Evolutionary conservation across 2,113 vertebrate species (phyloP), one percentile per base, ranked within the genome.

Genomic region (Bettongia penicillata): DNA sequence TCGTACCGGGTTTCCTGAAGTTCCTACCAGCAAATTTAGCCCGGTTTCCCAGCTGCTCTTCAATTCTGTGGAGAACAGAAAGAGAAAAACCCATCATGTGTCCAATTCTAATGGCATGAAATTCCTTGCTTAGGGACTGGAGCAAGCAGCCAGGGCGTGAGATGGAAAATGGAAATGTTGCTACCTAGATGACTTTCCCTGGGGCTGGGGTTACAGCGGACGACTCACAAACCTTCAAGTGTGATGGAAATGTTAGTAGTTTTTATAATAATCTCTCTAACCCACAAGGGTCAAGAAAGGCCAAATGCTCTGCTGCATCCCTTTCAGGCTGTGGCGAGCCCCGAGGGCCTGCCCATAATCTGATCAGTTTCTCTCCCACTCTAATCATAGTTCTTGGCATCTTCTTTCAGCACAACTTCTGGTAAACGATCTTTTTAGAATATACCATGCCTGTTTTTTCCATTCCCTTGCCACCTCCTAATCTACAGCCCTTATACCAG

Each of bases 1-100:
- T 98, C 96, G 98, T 94, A 91, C 99, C 89, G 68, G 99, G 99
- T 95, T 99, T 99, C 98, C 99, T 99, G 99, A 99, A 99, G 98
- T 99, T 99, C 97, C 98, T 98, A 97, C 99, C 99, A 10, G 99
- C 99, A 48, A 99, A 99, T 53, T 98, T 99, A 94, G 99, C 99
- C 98, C 99, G 99, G 98, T 98, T 98, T 61, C 99, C 99, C 7
- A 99, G 99, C 97, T 99, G 99, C 97, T 99, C 99, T 97, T 99
- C 99, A 98, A 99, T 99, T 98, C 99, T 99, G 97, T 61, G 0
- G 55, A 90, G 97, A 91, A 97, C n/a, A 68, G 31, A 90, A 19
- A 37, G 4, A 92, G 90, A 43, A 96, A 26, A 97, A 14, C 96
- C 8, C 84, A 84, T 91, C 53, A 10, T 2, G 68, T 84, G n/a